phyloP scores from a whole-genome alignment of 2,797 vertebrate species.

The Gymnopithys bicolor region DNA sequence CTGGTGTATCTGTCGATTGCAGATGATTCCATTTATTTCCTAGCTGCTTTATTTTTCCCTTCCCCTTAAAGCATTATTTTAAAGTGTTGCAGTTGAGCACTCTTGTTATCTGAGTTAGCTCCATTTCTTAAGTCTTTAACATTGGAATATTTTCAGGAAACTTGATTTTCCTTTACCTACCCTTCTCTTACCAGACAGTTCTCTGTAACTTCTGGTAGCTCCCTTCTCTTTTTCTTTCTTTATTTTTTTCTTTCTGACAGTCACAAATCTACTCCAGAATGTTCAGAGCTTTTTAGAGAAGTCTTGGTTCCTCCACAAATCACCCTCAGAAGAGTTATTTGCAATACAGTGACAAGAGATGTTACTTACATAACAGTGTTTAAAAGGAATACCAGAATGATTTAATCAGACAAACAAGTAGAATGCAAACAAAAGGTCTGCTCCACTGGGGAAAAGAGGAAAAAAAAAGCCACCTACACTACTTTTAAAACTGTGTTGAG shows the following conservation, averaged over 20 bases:
- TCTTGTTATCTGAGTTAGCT: background rate
- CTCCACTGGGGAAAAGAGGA: background rate
- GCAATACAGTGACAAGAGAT: background rate
- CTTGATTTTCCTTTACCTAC: background rate
- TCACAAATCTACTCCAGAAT: background rate
- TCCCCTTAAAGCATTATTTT: background rate
- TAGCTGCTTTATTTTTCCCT: background rate
- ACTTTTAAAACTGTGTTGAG: background rate
- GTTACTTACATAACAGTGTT: conserved; percentile 25
- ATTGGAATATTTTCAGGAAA: background rate
- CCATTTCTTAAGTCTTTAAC: background rate
- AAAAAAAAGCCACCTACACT: background rate
- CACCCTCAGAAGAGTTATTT: background rate
- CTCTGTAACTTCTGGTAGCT: background rate
- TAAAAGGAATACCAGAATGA: background rate
- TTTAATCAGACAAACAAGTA: conserved; percentile 4
- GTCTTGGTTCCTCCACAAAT: background rate
- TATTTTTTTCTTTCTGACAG: background rate
- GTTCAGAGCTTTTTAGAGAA: background rate
- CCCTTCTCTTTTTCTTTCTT: background rate
- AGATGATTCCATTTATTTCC: background rate
- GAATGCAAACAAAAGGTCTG: background rate
- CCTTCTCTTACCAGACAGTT: background rate
- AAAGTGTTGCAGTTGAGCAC: background rate
- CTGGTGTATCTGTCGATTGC: background rate